Percentiles rank a stretch among this genome's conserved stretches.
phyloP scores from a whole-genome alignment of 2,113 vertebrate species.

The Mustelus asterias region DNA sequence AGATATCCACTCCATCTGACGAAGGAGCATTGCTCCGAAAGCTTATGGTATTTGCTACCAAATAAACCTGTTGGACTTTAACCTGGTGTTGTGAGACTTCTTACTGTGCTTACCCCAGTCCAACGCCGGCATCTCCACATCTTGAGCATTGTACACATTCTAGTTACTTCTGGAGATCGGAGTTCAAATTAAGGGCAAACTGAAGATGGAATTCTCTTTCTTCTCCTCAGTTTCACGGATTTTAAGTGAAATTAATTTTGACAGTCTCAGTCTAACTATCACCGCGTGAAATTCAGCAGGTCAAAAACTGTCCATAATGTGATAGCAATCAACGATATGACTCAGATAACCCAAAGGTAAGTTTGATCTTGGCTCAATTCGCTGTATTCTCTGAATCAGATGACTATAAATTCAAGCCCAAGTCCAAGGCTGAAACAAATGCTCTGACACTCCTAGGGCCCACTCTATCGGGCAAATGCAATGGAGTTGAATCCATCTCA shows the following conservation, averaged over 20 bases:
- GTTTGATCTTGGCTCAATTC: background rate
- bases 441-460: background rate
- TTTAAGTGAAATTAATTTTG: too few relatives aligned
- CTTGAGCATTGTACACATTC: too few relatives aligned
- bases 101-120: too few relatives aligned
- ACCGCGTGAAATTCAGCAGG: background rate
- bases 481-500: background rate
- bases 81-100: too few relatives aligned
- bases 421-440: background rate
- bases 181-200: background rate
- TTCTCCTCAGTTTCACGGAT: background rate
- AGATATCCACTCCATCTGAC: too few relatives aligned
- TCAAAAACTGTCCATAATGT: background rate
- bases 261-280: background rate
- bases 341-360: background rate
- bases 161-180: background rate
- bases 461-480: background rate
- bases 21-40: too few relatives aligned
- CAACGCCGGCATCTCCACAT: too few relatives aligned
- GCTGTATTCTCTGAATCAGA: background rate
- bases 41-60: too few relatives aligned
- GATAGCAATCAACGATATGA: too few relatives aligned
- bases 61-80: too few relatives aligned
- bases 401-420: background rate
- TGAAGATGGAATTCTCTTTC: background rate